phyloP scores from a whole-genome alignment of 2,888 invertebrate genomes.

The Diogma glabrata region DNA sequence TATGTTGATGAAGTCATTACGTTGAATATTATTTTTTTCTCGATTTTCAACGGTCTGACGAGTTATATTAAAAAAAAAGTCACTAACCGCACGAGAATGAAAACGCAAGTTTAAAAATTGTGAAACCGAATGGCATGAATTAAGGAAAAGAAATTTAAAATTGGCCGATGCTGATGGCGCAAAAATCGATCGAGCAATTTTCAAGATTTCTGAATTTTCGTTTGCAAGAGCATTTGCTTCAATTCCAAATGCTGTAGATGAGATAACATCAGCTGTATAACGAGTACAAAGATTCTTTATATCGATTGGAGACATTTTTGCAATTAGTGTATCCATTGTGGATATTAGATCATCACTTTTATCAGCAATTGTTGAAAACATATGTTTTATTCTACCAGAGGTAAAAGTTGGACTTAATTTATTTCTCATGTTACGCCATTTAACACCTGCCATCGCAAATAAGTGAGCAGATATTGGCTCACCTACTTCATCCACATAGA shows the following conservation, averaged over 20 bases:
- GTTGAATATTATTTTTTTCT: background rate
- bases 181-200: background rate
- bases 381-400: constrained; percentile 18
- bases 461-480: constrained; percentile 19
- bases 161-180: background rate
- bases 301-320: too few species aligned
- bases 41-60: background rate
- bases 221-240: background rate
- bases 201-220: background rate
- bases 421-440: constrained; percentile 17
- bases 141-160: background rate
- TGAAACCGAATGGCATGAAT: background rate
- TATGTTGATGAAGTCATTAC: constrained; percentile 4
- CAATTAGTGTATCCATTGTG: too few species aligned
- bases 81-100: background rate
- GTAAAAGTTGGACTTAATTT: constrained; percentile 19
- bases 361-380: constrained; percentile 18
- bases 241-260: background rate
- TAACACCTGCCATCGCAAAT: constrained; percentile 16
- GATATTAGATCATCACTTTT: too few species aligned
- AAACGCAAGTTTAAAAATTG: background rate
- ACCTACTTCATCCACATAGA: constrained; percentile 17
- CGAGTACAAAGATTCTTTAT: background rate
- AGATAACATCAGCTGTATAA: background rate
- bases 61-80: background rate